Percentiles rank a stretch among this genome's conserved stretches.
Conservation (phyloP, 2,888 invertebrate species). For the Metallyticus violacea region DNA sequence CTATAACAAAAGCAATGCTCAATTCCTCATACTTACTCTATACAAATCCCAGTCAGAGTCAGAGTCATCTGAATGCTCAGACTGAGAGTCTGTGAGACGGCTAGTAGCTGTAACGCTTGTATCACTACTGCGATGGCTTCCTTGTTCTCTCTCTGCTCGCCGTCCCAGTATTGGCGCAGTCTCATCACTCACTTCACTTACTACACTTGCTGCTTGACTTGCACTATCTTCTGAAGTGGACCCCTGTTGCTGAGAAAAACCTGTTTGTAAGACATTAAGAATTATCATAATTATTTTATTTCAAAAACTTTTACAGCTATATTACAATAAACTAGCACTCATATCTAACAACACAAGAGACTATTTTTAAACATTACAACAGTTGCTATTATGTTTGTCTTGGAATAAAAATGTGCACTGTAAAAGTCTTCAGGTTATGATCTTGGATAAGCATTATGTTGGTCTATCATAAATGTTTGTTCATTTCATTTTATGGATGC, state of each 20-base stretch:
- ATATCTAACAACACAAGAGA: too few relatives aligned
- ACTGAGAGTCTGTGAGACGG: conserved; percentile 33
- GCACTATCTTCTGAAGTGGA: conserved; percentile 62
- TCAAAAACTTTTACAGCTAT: too few relatives aligned
- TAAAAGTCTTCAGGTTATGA: too few relatives aligned
- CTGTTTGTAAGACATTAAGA: neutral
- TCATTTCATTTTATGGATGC: too few relatives aligned
- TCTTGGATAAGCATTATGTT: too few relatives aligned
- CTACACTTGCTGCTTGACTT: conserved; percentile 58
- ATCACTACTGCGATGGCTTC: conserved; percentile 26
- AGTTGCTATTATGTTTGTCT: too few relatives aligned
- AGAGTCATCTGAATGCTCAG: conserved; percentile 63
- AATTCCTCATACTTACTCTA: conserved; percentile 52
- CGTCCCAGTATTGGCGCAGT: conserved; percentile 59
- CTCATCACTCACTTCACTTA: conserved; percentile 66
- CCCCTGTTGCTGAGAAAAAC: conserved; percentile 21
- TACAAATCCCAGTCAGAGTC: conserved; percentile 74
- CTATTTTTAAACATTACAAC: too few relatives aligned
- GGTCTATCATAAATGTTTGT: too few relatives aligned
- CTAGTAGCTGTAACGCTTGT: conserved; percentile 18
- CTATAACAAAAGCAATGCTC: too few relatives aligned
- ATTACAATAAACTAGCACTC: too few relatives aligned
- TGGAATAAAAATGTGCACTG: too few relatives aligned
- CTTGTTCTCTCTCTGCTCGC: conserved; percentile 57
- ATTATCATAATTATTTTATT: too few relatives aligned